Evolutionary conservation across 2,888 invertebrate genomes (phyloP).

Genomic region (Diarsia dahlii): DNA sequence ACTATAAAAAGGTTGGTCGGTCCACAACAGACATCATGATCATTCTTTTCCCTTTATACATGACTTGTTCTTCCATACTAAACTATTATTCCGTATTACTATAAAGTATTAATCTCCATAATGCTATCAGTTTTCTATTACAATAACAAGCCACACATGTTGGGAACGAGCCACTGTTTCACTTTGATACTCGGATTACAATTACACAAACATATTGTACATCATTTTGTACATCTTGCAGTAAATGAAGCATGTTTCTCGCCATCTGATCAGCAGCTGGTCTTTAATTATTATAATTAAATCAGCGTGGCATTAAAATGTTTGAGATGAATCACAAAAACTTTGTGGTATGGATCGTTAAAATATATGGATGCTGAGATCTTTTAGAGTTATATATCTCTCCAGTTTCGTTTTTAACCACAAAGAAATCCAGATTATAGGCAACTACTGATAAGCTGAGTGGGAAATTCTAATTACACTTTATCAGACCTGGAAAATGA

Average conservation of each 20-base stretch:
- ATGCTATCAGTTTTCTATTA: constrained; percentile 27
- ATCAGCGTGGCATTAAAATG: constrained; percentile 46
- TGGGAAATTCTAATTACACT: neutral
- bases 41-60: neutral
- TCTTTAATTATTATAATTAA: constrained; percentile 49
- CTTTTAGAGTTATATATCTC: neutral
- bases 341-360: neutral
- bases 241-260: constrained; percentile 31
- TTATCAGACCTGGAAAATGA: neutral
- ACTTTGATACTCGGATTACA: constrained; percentile 53
- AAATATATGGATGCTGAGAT: neutral
- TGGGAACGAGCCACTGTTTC: constrained; percentile 23
- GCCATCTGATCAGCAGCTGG: constrained; percentile 49
- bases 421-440: neutral
- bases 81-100: neutral
- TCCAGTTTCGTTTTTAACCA: neutral
- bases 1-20: too few relatives aligned
- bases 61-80: too few relatives aligned
- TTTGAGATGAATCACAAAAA: constrained; percentile 43
- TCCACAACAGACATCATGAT: too few relatives aligned
- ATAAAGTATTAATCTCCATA: neutral
- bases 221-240: constrained; percentile 27
- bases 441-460: neutral
- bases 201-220: constrained; percentile 44
- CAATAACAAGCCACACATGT: constrained; percentile 40